A percentile compares a stretch with the other conserved stretches of the same genome.
phyloP scores from a whole-genome alignment of 2,888 invertebrate genomes.

The Fragum fragum region DNA sequence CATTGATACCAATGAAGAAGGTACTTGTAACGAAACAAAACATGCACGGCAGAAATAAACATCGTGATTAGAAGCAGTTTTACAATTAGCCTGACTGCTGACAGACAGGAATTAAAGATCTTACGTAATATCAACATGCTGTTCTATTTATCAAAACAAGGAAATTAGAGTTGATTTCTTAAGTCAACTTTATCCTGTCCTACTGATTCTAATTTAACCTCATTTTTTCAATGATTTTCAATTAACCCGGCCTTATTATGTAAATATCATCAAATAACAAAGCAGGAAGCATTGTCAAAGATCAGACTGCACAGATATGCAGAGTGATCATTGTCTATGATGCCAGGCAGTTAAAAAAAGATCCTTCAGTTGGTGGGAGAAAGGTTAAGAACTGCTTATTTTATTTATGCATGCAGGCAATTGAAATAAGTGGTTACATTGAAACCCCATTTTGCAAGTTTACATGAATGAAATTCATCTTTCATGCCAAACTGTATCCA shows the following conservation, averaged over 20 bases:
- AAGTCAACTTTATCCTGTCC: slow-evolving; percentile 33
- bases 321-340: no score
- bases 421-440: slow-evolving; percentile 7
- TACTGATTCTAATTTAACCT: not conserved
- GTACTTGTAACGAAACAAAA: slow-evolving; percentile 28
- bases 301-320: no score
- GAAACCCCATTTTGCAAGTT: slow-evolving; percentile 8
- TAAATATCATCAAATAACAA: no score
- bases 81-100: slow-evolving; percentile 54
- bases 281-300: no score
- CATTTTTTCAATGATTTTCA: no score
- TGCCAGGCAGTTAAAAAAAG: no score
- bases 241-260: no score
- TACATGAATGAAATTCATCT: slow-evolving; percentile 8
- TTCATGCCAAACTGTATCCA: slow-evolving; percentile 1
- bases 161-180: slow-evolving; percentile 47
- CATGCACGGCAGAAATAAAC: slow-evolving; percentile 46
- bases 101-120: slow-evolving; percentile 56
- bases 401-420: not conserved
- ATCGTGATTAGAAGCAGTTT: slow-evolving; percentile 56
- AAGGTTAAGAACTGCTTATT: no score
- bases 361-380: no score
- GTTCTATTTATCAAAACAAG: slow-evolving; percentile 50
- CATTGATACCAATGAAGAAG: slow-evolving; percentile 27
- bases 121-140: slow-evolving; percentile 61